Evolutionary conservation across 1,140 invertebrate species (phyloP).

Genomic region (Drosophila trapezifrons): DNA sequence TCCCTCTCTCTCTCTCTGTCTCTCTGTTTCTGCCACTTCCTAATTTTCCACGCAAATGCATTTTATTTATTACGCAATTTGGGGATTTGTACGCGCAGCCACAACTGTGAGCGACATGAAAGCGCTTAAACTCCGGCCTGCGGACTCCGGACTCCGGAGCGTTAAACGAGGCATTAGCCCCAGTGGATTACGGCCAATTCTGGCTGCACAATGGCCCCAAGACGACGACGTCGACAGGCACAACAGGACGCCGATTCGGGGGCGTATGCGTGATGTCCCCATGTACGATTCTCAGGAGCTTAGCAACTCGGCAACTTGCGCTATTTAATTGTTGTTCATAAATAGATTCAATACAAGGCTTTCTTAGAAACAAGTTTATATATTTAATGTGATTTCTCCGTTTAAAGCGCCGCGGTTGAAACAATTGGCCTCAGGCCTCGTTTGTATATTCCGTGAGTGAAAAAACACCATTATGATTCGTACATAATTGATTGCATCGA

Average conservation of each 20-base stretch:
- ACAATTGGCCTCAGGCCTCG: neutral
- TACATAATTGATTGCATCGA: neutral
- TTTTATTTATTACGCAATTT: conserved; percentile 76
- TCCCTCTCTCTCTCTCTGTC: neutral
- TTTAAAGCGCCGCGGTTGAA: neutral
- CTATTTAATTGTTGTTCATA: conserved; percentile 6
- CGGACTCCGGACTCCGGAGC: conserved; percentile 14
- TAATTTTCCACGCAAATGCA: conserved; percentile 76
- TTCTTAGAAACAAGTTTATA: neutral
- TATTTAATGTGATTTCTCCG: neutral
- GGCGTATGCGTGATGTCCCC: conserved; percentile 25
- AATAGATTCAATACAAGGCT: neutral
- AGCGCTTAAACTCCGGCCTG: conserved; percentile 28
- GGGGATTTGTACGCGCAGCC: conserved; percentile 52
- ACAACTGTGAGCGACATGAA: conserved; percentile 40
- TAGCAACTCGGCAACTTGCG: neutral
- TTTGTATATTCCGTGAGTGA: neutral
- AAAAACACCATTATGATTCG: neutral
- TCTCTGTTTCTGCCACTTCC: conserved; percentile 41
- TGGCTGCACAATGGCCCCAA: conserved; percentile 17
- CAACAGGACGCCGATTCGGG: neutral
- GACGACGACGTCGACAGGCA: conserved; percentile 10
- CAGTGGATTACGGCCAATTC: conserved; percentile 34
- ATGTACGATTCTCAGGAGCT: conserved; percentile 12
- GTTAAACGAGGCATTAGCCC: conserved; percentile 49